Evolutionary conservation across 2,888 invertebrate species (phyloP).

Genomic region (Drosophila aldrichi): DNA sequence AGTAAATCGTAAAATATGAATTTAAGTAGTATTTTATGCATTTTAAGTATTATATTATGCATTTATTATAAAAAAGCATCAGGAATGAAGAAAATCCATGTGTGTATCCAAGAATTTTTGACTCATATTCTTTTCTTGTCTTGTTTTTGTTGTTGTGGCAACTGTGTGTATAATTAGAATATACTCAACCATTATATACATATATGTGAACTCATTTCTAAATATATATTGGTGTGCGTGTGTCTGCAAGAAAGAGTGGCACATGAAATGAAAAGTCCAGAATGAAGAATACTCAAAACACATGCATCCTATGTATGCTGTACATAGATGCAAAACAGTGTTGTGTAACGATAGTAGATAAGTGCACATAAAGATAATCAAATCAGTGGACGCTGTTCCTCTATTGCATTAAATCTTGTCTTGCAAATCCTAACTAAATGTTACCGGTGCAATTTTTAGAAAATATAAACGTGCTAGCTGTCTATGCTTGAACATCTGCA

Average conservation of each 20-base stretch:
- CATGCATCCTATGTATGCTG: background rate
- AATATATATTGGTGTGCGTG: conserved; percentile 6
- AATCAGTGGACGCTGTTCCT: background rate
- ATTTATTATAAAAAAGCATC: background rate
- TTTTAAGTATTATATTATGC: background rate
- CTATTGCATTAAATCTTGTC: background rate
- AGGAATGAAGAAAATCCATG: background rate
- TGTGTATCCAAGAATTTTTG: conserved; percentile 20
- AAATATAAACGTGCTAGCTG: too few species aligned
- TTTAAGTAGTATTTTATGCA: too few species aligned
- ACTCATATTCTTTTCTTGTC: background rate
- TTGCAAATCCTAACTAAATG: too few species aligned
- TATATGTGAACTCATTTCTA: conserved; percentile 49
- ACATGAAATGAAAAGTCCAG: background rate
- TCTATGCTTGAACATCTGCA: background rate
- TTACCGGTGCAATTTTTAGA: background rate
- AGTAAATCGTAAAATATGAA: conserved; percentile 16
- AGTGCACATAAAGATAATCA: background rate
- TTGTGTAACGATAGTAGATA: background rate
- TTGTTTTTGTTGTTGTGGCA: conserved; percentile 46
- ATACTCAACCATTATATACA: conserved; percentile 2
- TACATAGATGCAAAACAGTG: background rate
- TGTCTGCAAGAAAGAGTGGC: background rate
- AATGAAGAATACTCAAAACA: background rate
- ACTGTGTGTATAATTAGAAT: conserved; percentile 46